A percentile compares a stretch with the other conserved stretches of the same genome.
Conservation (phyloP, 2,888 invertebrate species). For the Andrena praecox region DNA sequence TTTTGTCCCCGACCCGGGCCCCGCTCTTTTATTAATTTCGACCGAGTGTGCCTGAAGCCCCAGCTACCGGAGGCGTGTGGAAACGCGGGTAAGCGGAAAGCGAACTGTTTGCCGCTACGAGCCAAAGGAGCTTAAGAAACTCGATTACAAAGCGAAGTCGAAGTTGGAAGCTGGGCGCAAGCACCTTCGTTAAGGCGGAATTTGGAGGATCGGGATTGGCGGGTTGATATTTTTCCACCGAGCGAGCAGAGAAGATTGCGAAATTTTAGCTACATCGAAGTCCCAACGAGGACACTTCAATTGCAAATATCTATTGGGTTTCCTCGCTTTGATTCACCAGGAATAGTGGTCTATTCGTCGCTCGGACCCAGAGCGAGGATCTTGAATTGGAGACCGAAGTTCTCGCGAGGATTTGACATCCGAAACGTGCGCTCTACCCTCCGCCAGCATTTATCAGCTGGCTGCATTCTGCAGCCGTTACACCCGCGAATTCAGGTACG, state of each 20-base stretch:
- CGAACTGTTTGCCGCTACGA: constrained; percentile 1
- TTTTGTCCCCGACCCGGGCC: background rate
- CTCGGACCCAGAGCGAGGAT: background rate
- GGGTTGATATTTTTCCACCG: too few relatives aligned
- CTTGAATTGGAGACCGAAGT: background rate
- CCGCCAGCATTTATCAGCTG: background rate
- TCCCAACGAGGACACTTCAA: too few relatives aligned
- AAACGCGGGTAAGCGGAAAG: background rate
- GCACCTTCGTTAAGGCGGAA: background rate
- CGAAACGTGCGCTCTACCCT: background rate
- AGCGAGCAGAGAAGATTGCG: too few relatives aligned
- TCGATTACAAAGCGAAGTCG: background rate
- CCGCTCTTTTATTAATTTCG: constrained; percentile 25
- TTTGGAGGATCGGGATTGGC: too few relatives aligned
- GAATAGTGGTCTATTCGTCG: too few relatives aligned
- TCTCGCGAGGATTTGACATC: background rate
- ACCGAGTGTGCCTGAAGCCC: background rate
- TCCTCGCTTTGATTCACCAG: too few relatives aligned
- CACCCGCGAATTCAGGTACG: background rate
- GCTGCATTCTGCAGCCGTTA: background rate
- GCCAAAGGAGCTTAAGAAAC: background rate
- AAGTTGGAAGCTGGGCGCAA: background rate
- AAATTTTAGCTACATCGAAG: too few relatives aligned
- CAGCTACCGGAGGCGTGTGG: background rate
- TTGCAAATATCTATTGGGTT: too few relatives aligned